Conservation (phyloP, 2,888 invertebrate species). For the Ormyrus rosae region DNA sequence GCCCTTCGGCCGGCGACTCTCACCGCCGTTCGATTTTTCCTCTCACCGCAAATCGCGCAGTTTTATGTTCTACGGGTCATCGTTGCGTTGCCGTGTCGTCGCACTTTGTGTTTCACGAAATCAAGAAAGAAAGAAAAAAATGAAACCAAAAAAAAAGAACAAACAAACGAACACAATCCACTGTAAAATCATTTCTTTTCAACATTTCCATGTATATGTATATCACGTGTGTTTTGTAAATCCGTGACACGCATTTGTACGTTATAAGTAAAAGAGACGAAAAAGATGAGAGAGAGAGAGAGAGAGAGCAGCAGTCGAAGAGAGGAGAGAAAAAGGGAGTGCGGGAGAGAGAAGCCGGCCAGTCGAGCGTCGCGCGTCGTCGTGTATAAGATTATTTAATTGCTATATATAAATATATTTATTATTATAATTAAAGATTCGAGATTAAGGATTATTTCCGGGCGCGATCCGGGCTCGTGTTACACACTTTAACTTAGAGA, state of each 20-base stretch:
- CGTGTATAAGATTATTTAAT: slow-evolving; percentile 62
- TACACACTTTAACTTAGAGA: slow-evolving; percentile 63
- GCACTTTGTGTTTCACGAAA: no score
- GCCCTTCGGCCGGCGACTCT: slow-evolving; percentile 34
- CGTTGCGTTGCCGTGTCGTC: no score
- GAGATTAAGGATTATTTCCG: slow-evolving; percentile 63
- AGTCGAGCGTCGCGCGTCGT: slow-evolving; percentile 53
- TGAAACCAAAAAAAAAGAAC: no score
- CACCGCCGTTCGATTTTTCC: slow-evolving; percentile 12
- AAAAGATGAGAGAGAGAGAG: slow-evolving; percentile 22
- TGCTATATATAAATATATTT: slow-evolving; percentile 65
- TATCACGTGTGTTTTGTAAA: not conserved
- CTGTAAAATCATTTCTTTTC: not conserved
- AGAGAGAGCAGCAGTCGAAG: not conserved
- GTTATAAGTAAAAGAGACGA: no score
- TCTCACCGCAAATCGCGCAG: slow-evolving; percentile 8
- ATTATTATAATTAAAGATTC: slow-evolving; percentile 57
- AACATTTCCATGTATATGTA: not conserved
- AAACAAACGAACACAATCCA: no score
- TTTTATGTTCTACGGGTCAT: no score
- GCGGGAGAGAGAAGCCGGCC: slow-evolving; percentile 47
- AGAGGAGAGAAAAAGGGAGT: slow-evolving; percentile 32
- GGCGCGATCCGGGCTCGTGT: slow-evolving; percentile 66
- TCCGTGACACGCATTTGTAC: no score
- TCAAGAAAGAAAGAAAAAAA: no score